Base-by-base conservation (phyloP, 2,888 invertebrate species). In the Ormyrus pomaceus region DNA sequence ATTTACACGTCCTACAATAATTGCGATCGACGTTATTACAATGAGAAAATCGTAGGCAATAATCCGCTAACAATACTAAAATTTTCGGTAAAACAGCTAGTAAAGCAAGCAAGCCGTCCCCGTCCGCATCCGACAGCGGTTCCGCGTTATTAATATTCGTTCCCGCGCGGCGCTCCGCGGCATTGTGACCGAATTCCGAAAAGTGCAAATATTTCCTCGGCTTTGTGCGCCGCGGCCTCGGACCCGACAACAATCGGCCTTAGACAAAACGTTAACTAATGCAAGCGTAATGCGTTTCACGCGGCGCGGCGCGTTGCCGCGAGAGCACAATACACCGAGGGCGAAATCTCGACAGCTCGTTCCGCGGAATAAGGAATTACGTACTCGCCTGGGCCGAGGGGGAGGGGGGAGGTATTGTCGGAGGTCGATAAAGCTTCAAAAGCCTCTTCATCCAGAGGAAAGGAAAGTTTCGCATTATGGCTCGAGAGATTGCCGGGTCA, bases 391-490 rank as follows among this genome's bases (percentile, higher is more conserved):
- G 6, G 45, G 45, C 6, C 34, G 55, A 6, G 19, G 51, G 51
- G 58, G 68, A 6, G 68, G 68, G 48, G 56, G 58, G 62, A n/a
- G n/a, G 51, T 50, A 79, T 79, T 79, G 69, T 74, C 48, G 64
- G 13, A n/a, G 55, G 6, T 69, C 64, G 80, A 80, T 80, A 77
- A 77, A 77, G 77, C 66, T 51, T 72, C 58, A 76, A 79, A 69
- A 74, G 70, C 80, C 70, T 80, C 75, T 77, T 77, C 77, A 76
- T 80, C 66, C 51, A n/a, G 66, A 19, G 34, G 46, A 13, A 74
- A 71, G 34, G 75, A 75, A 80, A 76, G 71, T 80, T 80, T 72
- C 75, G 64, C 62, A 79, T 75, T 75, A 79, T 74, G 62, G 56
- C 58, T 45, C 51, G 74, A 62, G 74, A 62, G 70, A 75, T 70